phyloP scores from a whole-genome alignment of 2,888 invertebrate species.

The Mythimna ferrago region DNA sequence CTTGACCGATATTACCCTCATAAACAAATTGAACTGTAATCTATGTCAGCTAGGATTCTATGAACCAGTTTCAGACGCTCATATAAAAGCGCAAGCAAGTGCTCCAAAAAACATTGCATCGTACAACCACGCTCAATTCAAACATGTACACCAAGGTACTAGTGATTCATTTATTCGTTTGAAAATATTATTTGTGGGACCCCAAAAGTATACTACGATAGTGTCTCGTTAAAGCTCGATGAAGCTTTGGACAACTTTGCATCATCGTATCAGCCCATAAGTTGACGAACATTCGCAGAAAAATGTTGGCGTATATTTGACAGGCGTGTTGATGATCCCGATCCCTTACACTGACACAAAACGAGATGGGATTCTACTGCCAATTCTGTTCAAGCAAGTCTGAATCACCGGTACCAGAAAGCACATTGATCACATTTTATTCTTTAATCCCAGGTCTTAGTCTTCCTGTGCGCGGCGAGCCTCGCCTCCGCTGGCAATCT shows the following conservation, averaged over 20 bases:
- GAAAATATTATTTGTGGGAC: conserved; percentile 2
- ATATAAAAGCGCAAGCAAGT: conserved; percentile 85
- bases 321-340: background rate
- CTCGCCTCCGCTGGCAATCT: conserved; percentile 91
- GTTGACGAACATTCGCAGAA: too few species aligned
- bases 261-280: background rate
- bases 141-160: conserved; percentile 88
- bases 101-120: conserved; percentile 82
- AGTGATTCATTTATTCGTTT: conserved; percentile 8
- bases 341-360: background rate
- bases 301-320: background rate
- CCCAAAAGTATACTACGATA: background rate
- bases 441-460: conserved; percentile 81
- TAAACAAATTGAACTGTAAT: conserved; percentile 55
- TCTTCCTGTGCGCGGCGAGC: conserved; percentile 91
- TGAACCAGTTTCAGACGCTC: conserved; percentile 78
- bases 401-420: background rate
- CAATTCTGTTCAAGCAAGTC: background rate
- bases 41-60: conserved; percentile 64
- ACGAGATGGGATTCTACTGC: background rate
- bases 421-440: background rate
- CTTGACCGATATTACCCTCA: conserved; percentile 51
- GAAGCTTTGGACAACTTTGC: background rate
- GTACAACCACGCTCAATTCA: conserved; percentile 77
- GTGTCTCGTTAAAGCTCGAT: too few species aligned